These are phyloP conservation scores for Adrianichthys oophorus DNA, from an alignment of 2,797 vertebrate genomes.

Conservation along the genomic window DNA sequence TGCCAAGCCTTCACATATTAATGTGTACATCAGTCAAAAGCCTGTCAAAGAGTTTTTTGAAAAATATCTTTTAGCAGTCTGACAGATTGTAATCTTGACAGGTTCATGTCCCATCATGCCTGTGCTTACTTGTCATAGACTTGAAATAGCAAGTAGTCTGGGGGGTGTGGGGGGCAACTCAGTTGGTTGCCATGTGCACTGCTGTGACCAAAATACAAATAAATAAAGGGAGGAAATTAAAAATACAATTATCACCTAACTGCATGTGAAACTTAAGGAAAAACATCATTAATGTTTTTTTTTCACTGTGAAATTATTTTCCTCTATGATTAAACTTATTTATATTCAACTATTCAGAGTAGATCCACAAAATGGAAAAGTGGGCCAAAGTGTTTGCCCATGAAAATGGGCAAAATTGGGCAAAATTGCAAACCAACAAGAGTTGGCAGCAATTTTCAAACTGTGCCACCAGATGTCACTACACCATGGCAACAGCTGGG, in stretches of 20 bases:
- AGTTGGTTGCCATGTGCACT: constrained; percentile 59
- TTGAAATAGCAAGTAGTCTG: constrained; percentile 68
- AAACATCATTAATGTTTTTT: too few species aligned
- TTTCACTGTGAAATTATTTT: too few species aligned
- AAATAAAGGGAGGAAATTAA: constrained; percentile 50
- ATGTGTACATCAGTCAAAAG: background rate
- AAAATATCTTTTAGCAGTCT: constrained; percentile 61
- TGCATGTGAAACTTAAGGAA: constrained; percentile 3
- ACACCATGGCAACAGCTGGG: background rate
- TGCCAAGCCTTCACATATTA: too few species aligned
- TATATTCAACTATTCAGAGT: too few species aligned
- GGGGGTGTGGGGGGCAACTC: constrained; percentile 30
- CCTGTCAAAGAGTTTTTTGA: constrained; percentile 43
- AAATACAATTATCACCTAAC: constrained; percentile 31
- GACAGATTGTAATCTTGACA: constrained; percentile 53
- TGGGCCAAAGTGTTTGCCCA: too few species aligned
- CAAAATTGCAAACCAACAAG: too few species aligned
- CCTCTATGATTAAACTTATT: too few species aligned
- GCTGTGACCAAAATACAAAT: constrained; percentile 65
- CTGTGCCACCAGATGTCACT: background rate
- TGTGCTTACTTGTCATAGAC: constrained; percentile 67
- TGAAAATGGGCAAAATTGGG: too few species aligned
- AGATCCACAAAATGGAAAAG: too few species aligned
- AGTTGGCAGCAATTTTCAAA: background rate
- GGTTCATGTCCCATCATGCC: constrained; percentile 76